A percentile compares a stretch with the other conserved stretches of the same genome.
Conservation (phyloP, 2,797 vertebrate genomes). For the Tinamus major region DNA sequence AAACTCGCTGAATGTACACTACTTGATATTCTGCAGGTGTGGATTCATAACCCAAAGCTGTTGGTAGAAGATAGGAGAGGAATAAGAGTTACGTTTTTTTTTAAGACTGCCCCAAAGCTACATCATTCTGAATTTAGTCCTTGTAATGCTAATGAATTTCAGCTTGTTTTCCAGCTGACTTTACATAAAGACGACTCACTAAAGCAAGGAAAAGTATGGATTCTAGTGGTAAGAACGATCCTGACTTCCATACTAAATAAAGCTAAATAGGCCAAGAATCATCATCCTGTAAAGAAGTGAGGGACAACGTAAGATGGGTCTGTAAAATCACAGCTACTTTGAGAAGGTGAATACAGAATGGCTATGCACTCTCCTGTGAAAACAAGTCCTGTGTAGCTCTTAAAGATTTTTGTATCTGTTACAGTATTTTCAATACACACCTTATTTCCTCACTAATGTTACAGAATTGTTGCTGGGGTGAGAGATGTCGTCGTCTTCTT, state of each 20-base stretch:
- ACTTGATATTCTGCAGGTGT: background rate
- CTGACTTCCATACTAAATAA: background rate
- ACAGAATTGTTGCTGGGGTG: background rate
- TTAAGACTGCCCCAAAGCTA: background rate
- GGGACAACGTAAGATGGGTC: fast-evolving
- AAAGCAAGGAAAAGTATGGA: background rate
- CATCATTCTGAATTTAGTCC: background rate
- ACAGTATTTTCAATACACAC: background rate
- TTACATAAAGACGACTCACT: background rate
- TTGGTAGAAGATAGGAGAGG: background rate
- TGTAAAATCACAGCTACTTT: background rate
- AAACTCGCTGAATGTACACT: background rate
- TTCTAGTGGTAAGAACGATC: background rate
- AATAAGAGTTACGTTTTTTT: background rate
- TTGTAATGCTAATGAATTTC: background rate
- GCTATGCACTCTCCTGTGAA: background rate
- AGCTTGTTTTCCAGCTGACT: background rate
- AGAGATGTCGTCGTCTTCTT: background rate
- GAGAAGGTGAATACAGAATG: background rate
- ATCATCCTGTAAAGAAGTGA: background rate
- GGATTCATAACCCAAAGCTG: background rate
- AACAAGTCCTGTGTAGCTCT: background rate
- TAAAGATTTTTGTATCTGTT: background rate
- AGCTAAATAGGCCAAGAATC: background rate
- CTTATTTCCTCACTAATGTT: background rate